Percentiles rank a stretch among this genome's conserved stretches.
phyloP scores from a whole-genome alignment of 2,113 vertebrate genomes.

The Microtus oregoni region DNA sequence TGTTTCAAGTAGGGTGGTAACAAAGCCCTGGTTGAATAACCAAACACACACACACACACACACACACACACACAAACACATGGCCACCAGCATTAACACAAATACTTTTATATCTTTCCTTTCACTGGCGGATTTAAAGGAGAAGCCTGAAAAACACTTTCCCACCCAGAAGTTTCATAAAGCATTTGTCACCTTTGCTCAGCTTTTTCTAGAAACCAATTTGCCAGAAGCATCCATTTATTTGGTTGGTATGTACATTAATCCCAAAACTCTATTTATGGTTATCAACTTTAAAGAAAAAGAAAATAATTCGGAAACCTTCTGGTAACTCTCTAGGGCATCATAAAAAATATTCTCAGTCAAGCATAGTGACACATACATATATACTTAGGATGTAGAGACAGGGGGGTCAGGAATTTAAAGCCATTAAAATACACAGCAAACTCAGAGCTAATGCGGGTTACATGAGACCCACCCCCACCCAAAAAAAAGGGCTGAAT shows the following conservation, averaged over 20 bases:
- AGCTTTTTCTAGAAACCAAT: conserved; percentile 59
- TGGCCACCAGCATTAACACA: background rate
- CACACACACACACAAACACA: too few species aligned
- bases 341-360: conserved; percentile 7
- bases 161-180: conserved; percentile 27
- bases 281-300: conserved; percentile 56
- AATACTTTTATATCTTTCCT: background rate
- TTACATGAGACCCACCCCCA: background rate
- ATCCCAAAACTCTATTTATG: conserved; percentile 45
- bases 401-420: background rate
- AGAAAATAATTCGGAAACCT: conserved; percentile 8
- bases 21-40: conserved; percentile 50
- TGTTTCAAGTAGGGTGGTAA: conserved; percentile 28
- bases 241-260: conserved; percentile 56
- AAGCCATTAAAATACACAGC: background rate
- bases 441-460: background rate
- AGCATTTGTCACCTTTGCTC: conserved; percentile 36
- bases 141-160: conserved; percentile 50
- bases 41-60: background rate
- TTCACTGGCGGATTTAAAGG: conserved; percentile 40
- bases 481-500: background rate
- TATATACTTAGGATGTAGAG: background rate
- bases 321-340: conserved; percentile 18
- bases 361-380: background rate
- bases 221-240: conserved; percentile 51